Evolutionary conservation across 2,113 vertebrate genomes (phyloP), one percentile per base, ranked within the genome.

Genomic region (Pithys albifrons): DNA sequence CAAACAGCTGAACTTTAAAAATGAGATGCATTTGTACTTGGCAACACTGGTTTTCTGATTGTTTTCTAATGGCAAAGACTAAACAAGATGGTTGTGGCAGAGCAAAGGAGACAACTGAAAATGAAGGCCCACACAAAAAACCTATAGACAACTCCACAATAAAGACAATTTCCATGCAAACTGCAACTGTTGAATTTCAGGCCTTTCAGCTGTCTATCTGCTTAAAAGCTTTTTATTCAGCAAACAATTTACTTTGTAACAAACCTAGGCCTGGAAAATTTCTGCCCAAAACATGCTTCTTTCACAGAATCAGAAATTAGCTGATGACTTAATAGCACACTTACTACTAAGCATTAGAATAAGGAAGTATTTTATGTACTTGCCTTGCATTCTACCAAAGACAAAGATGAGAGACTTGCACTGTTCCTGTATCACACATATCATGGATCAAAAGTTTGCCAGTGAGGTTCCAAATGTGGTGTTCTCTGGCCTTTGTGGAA

Each of bases 151-250:
- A 74, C 76, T 24, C 79, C 70, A 96, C 93, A 96, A 96, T 95
- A 81, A 93, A 80, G 90, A 96, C 88, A 92, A 96, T 97, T 97
- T 95, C 93, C 82, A 95, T 95, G 95, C 85, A 97, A 95, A 96
- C 83, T 2, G 57, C 95, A 92, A 96, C 88, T 96, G 95, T 43
- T 94, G 92, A 96, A 84, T 97, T 95, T 93, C 91, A 55, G 51
- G 83, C 88, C 52, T 96, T 97, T 96, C 93, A 96, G 96, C 96
- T 97, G 92, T 85, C 95, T 93, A 19, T 89, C 91, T 70, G 54
- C 72, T 86, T 96, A 86, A 93, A 97, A 86, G 88, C 90, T 94
- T 96, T 97, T 95, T 90, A 95, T 95, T 93, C 95, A 71, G 55
- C 73, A 90, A 85, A 93, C 91, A 88, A 96, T 96, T 90, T 96